Evolutionary conservation across 2,113 vertebrate genomes (phyloP).

Genomic region (Blennius ocellaris): DNA sequence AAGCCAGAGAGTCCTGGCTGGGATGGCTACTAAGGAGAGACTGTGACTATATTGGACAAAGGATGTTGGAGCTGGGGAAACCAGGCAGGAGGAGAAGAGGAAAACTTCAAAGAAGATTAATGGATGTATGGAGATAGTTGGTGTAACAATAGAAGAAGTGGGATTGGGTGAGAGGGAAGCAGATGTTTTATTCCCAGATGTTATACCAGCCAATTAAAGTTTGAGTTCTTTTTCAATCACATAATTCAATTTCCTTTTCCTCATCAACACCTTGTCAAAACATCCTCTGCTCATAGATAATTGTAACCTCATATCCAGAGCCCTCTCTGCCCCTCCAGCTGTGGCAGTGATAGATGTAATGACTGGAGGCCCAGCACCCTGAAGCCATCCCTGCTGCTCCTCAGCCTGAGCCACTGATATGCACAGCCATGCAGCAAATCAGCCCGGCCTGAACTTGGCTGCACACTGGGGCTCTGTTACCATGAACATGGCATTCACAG

Average conservation of each 20-base stretch:
- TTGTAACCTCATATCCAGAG: conserved; percentile 29
- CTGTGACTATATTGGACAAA: too few relatives aligned
- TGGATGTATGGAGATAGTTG: too few relatives aligned
- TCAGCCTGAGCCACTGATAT: conserved; percentile 60
- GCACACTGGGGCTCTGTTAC: conserved; percentile 55
- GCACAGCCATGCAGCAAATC: conserved; percentile 74
- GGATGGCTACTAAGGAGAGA: too few relatives aligned
- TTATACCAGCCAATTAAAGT: too few relatives aligned
- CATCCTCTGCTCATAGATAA: conserved; percentile 34
- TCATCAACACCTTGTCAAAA: conserved; percentile 28
- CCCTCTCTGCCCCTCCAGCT: conserved; percentile 36
- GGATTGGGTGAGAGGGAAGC: too few relatives aligned
- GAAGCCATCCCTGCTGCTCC: conserved; percentile 70
- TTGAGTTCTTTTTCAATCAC: background rate
- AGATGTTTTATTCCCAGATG: too few relatives aligned
- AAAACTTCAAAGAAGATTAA: too few relatives aligned
- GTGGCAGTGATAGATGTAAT: conserved; percentile 61
- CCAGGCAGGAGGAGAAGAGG: too few relatives aligned
- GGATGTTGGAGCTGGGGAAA: too few relatives aligned
- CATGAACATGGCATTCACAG: conserved; percentile 31
- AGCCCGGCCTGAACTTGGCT: conserved; percentile 45
- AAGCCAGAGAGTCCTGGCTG: too few relatives aligned
- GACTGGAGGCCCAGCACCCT: conserved; percentile 61
- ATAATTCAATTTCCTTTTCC: background rate
- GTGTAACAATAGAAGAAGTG: too few relatives aligned